phyloP scores from a whole-genome alignment of 2,113 vertebrate genomes.

The Azemiops feae region DNA sequence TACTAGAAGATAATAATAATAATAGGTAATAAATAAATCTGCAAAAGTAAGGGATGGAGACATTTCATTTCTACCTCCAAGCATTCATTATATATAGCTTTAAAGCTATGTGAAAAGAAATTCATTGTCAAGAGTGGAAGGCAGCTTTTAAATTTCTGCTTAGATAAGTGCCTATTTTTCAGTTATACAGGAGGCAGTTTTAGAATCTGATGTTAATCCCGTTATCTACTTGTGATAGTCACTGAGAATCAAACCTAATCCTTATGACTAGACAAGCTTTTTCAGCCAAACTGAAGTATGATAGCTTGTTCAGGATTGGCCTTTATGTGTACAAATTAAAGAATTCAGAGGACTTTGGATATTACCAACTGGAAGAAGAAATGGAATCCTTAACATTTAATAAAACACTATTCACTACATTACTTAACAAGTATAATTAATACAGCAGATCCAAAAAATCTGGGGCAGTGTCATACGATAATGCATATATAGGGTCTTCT shows the following conservation, averaged over 20 bases:
- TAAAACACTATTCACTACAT: slow-evolving; percentile 46
- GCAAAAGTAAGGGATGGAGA: neutral
- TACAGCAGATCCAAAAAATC: slow-evolving; percentile 58
- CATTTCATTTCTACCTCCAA: neutral
- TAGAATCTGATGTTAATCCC: neutral
- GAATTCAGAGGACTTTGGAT: slow-evolving; percentile 31
- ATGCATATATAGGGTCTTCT: slow-evolving; percentile 50
- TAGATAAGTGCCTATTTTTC: neutral
- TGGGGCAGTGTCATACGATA: slow-evolving; percentile 46
- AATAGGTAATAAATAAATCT: neutral
- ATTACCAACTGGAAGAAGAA: slow-evolving; percentile 42
- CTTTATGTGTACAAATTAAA: slow-evolving; percentile 2
- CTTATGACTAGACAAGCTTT: neutral
- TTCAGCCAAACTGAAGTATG: neutral
- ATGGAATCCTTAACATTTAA: slow-evolving; percentile 55
- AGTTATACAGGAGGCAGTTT: neutral
- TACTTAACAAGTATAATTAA: slow-evolving; percentile 44
- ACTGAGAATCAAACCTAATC: neutral
- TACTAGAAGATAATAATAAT: neutral
- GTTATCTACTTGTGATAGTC: neutral
- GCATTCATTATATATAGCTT: neutral
- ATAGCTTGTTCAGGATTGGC: neutral
- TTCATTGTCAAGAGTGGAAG: neutral
- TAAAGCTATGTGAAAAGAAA: neutral
- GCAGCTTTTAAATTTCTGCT: neutral